phyloP scores from a whole-genome alignment of 1,140 invertebrate species.

The Procambarus clarkii region DNA sequence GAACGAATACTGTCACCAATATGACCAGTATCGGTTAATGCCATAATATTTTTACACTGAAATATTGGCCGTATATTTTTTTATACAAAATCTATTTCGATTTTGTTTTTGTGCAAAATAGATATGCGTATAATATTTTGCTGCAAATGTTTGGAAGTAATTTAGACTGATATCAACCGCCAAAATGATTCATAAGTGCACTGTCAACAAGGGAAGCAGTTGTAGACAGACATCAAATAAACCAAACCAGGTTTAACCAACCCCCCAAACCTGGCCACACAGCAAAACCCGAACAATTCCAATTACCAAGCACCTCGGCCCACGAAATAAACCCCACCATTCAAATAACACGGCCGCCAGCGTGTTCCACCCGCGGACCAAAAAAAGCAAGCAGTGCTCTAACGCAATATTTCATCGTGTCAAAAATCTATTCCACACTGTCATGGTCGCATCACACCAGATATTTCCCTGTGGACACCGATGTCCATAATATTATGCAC shows the following conservation, averaged over 20 bases:
- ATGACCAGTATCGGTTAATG: constrained; percentile 37
- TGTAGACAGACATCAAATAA: too few species aligned
- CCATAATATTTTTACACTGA: constrained; percentile 8
- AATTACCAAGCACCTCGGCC: too few species aligned
- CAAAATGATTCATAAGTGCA: too few species aligned
- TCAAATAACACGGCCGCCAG: too few species aligned
- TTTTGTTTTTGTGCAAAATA: background rate
- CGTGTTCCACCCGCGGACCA: too few species aligned
- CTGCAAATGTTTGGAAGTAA: too few species aligned
- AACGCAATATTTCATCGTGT: constrained; percentile 68
- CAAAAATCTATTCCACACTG: constrained; percentile 68
- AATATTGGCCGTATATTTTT: background rate
- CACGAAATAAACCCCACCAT: too few species aligned
- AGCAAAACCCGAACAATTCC: too few species aligned
- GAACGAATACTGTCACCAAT: constrained; percentile 63
- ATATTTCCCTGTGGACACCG: constrained; percentile 60
- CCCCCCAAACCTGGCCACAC: too few species aligned
- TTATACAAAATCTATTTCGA: background rate
- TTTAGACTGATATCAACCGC: background rate
- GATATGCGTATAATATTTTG: background rate
- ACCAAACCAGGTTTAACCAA: too few species aligned
- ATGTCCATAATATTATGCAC: constrained; percentile 60
- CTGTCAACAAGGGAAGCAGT: too few species aligned
- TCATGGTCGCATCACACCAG: constrained; percentile 46
- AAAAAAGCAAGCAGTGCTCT: constrained; percentile 28